Percentiles rank a stretch among this genome's conserved stretches.
Conservation (phyloP, 2,113 vertebrate genomes). For the Pomatorhinus ruficollis region DNA sequence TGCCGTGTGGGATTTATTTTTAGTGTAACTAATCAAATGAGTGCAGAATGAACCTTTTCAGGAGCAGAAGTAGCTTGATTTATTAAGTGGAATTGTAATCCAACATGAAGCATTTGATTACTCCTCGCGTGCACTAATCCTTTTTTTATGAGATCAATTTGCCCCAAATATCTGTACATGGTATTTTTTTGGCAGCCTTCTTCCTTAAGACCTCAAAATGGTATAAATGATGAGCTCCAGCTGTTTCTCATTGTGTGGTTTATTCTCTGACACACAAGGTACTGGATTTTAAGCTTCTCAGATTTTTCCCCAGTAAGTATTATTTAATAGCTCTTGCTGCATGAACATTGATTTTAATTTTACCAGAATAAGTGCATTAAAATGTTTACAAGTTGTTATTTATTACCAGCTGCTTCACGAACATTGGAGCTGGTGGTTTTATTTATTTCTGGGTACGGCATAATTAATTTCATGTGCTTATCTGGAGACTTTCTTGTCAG, state of each 20-base stretch:
- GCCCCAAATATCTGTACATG: not conserved
- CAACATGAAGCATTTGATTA: conserved; percentile 48
- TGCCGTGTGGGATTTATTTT: conserved; percentile 12
- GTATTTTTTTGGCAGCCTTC: conserved; percentile 38
- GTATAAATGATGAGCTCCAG: conserved; percentile 38
- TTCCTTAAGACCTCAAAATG: conserved; percentile 35
- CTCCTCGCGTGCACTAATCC: not conserved
- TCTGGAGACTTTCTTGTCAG: conserved; percentile 43
- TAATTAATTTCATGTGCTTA: conserved; percentile 53
- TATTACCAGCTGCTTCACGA: conserved; percentile 42
- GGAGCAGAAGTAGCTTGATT: conserved; percentile 34
- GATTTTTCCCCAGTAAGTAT: conserved; percentile 11
- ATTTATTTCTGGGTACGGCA: conserved; percentile 10
- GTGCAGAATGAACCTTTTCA: conserved; percentile 9
- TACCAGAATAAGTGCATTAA: conserved; percentile 52
- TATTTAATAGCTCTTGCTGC: conserved; percentile 45
- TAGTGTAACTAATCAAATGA: conserved; percentile 6
- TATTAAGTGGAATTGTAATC: conserved; percentile 57
- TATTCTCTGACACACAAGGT: conserved; percentile 9
- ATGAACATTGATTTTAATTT: conserved; percentile 56
- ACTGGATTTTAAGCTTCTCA: conserved; percentile 38
- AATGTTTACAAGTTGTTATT: conserved; percentile 38
- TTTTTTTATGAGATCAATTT: conserved; percentile 59
- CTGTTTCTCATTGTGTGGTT: conserved; percentile 29
- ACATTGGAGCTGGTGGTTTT: not conserved